Evolutionary conservation across 2,888 invertebrate genomes (phyloP).

Genomic region (Flabesymbios commensalis): DNA sequence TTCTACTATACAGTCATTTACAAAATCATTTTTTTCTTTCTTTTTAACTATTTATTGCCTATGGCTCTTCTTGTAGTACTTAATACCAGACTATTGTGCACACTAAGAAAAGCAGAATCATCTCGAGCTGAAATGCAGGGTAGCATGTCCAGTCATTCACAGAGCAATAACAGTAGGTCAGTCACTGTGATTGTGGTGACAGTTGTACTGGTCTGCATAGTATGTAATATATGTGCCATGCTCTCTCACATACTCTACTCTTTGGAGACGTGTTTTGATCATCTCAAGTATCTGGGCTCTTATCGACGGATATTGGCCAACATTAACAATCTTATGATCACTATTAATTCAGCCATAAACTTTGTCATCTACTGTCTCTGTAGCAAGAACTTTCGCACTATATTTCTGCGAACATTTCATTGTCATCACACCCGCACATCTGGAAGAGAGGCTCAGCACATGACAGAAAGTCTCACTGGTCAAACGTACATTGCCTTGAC

Average conservation of each 20-base stretch:
- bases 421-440: too few species aligned
- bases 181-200: constrained; percentile 18
- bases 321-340: constrained; percentile 17
- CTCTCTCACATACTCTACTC: neutral
- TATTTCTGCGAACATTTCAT: neutral
- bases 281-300: neutral
- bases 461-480: too few species aligned
- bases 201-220: constrained; percentile 19
- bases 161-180: neutral
- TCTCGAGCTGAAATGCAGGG: neutral
- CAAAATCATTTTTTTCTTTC: constrained; percentile 14
- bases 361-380: constrained; percentile 26
- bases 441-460: too few species aligned
- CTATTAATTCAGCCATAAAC: constrained; percentile 24
- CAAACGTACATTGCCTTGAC: too few species aligned
- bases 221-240: constrained; percentile 21
- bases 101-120: neutral
- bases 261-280: neutral
- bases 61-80: constrained; percentile 14
- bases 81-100: neutral
- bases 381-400: constrained; percentile 17
- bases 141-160: neutral
- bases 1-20: constrained; percentile 12
- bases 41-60: constrained; percentile 19
- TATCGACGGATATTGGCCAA: neutral